Base-by-base conservation (phyloP, 2,888 invertebrate species). In the Sphaerolaimus hirsutus region DNA sequence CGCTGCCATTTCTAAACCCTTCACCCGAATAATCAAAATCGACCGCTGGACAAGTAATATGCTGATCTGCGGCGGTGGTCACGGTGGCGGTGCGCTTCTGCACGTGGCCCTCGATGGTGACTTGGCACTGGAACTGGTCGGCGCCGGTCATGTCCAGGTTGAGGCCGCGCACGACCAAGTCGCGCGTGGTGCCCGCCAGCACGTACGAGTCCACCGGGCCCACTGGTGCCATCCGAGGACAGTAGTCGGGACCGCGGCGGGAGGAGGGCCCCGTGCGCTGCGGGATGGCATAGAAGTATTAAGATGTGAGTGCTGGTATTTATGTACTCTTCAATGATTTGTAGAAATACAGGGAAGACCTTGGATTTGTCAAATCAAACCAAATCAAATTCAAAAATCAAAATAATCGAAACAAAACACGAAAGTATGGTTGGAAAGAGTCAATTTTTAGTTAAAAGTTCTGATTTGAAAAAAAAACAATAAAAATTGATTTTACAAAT, bases 171-270 rank as follows among this genome's bases (percentile, higher is more conserved):
- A 67, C 62, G 10, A 53, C 50, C n/a, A 68, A 57, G 35, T 55
- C 53, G 45, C 58, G 57, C 22, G 48, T 52, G 7, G 58, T 58
- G 17, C 64, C 64, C 7, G 65, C 62, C 0, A 66, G 61, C n/a
- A 67, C 66, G 40, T 63, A 59, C 41, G 67, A 52, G 26, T 54
- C 52, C 23, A 55, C 54, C 14, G 52, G 51, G 1, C 51, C 48
- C 14, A 53, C 48, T n/a, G n/a, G n/a, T n/a, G 51, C 48, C 37
- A 67, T 62, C 43, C 60, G 60, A 1, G 67, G 65, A 53, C 66
- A 67, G 40, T 54, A 55, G 3, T 56, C 50, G 3, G 66, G 64
- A 1, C 67, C 66, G 19, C 56, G 55, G 12, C 57, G 52, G 22
- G 48, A 48, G 1, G 58, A 56, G 4, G 51, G 54, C 40, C 58